Evolutionary conservation across 2,888 invertebrate species (phyloP).

Genomic region (Caprella mutica): DNA sequence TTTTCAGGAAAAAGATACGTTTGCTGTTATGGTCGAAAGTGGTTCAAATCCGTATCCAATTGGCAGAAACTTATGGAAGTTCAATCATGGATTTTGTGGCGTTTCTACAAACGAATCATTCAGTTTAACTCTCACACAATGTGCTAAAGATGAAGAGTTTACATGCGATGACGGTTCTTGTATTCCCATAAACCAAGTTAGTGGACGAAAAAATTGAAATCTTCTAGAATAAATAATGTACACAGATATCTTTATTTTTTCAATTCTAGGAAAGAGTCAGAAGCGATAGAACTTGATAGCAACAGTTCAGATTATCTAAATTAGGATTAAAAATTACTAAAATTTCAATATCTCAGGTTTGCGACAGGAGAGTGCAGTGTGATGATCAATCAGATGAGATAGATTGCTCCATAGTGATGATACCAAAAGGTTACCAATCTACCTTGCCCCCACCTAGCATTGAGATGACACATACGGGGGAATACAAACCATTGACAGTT

Average conservation of each 20-base stretch:
- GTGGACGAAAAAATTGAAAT: too few species aligned
- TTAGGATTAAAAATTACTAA: too few species aligned
- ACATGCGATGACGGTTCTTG: conserved; percentile 30
- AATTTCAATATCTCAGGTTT: conserved; percentile 15
- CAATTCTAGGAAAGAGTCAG: too few species aligned
- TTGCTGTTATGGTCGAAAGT: conserved; percentile 12
- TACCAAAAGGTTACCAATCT: conserved; percentile 19
- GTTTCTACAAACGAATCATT: not conserved
- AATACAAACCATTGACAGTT: conserved; percentile 14
- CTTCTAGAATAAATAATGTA: too few species aligned
- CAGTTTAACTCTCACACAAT: conserved; percentile 23
- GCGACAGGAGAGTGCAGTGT: conserved; percentile 23
- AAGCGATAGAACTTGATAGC: too few species aligned
- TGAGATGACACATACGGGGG: not conserved
- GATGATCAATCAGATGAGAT: conserved; percentile 23
- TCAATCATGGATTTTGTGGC: conserved; percentile 14
- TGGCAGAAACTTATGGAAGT: conserved; percentile 11
- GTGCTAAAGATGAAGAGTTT: conserved; percentile 16
- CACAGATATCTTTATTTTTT: too few species aligned
- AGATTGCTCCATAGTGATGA: conserved; percentile 18
- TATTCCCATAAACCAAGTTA: conserved; percentile 17
- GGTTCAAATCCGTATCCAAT: conserved; percentile 7
- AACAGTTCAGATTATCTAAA: too few species aligned
- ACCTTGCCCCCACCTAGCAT: conserved; percentile 19
- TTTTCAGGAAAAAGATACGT: not conserved